Percentiles rank a stretch among this genome's conserved stretches.
Evolutionary conservation across 2,797 vertebrate species (phyloP).

Genomic region (Gymnoscopelus microlampas): DNA sequence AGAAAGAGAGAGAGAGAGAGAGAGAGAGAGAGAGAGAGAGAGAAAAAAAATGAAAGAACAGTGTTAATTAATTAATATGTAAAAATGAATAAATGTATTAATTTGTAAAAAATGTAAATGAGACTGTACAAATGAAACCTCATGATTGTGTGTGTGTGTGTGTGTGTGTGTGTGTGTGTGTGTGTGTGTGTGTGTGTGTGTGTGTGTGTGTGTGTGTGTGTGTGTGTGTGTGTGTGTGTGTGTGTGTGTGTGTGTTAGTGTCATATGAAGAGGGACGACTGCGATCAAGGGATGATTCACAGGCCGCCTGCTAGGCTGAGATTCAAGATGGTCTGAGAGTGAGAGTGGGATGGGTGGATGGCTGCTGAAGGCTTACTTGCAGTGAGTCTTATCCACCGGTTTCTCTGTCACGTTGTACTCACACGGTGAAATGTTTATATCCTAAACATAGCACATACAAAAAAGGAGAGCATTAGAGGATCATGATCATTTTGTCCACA

Average conservation of each 20-base stretch:
- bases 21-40: constrained; percentile 43
- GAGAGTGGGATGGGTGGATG: too few relatives aligned
- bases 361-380: constrained; percentile 77
- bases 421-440: constrained; percentile 73
- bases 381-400: constrained; percentile 77
- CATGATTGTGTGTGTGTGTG: too few relatives aligned
- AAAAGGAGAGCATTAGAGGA: constrained; percentile 17
- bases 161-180: too few relatives aligned
- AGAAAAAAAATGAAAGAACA: constrained; percentile 46
- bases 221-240: constrained; percentile 1
- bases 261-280: constrained; percentile 40
- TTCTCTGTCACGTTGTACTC: constrained; percentile 74
- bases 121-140: too few relatives aligned
- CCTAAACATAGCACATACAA: constrained; percentile 58
- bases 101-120: too few relatives aligned
- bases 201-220: too few relatives aligned
- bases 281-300: constrained; percentile 58
- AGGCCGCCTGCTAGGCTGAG: constrained; percentile 5
- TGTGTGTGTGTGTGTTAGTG: neutral
- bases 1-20: constrained; percentile 36
- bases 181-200: too few relatives aligned
- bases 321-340: constrained; percentile 19
- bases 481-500: constrained; percentile 1
- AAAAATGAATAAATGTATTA: too few relatives aligned
- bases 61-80: neutral